Base-by-base conservation (phyloP, 2,888 invertebrate species). In the Drosophila limbata region DNA sequence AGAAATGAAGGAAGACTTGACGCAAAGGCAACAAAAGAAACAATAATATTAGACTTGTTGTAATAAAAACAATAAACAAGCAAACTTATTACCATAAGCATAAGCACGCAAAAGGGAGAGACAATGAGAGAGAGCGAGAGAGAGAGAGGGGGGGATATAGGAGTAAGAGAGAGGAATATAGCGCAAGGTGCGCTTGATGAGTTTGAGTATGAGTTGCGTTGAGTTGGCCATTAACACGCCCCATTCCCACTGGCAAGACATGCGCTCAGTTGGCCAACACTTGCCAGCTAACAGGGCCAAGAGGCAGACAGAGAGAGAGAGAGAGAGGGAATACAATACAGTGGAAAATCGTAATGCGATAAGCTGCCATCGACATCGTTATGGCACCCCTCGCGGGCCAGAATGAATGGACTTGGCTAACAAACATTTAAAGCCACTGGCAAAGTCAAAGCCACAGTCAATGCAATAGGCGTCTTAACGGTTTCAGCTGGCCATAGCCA, bases 11-110 rank as follows among this genome's bases (percentile, higher is more conserved):
- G 80, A 83, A 85, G 83, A 71, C 60, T 13, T 35, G 50, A 61
- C 61, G 70, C 76, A 66, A 77, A 47, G 19, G 42, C 45, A 68
- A 57, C 59, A 63, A 59, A 55, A 65, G 57, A 47, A 40, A 55
- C 71, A 75, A 68, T 52, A 64, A 62, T 65, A 75, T 61, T 57
- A 64, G 59, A 64, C 56, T 42, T 2, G 53, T 47, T 69, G 66
- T 69, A 81, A 79, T 35, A 35, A 84, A 84, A 82, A 82, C 80
- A 75, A 86, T 79, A 84, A 86, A 77, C 77, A 78, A 69, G 67
- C 73, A 71, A 84, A 84, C 78, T 84, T 78, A 88, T 86, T 85
- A 86, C 68, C 85, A 88, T 89, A 85, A 81, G 75, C 77, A 77
- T 77, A 76, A 86, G 78, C 84, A 80, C 70, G 80, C 81, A 37